These are phyloP conservation scores for Cyprinodon brontotheroides DNA, from an alignment of 2,113 vertebrate species.

Conservation along the genomic window DNA sequence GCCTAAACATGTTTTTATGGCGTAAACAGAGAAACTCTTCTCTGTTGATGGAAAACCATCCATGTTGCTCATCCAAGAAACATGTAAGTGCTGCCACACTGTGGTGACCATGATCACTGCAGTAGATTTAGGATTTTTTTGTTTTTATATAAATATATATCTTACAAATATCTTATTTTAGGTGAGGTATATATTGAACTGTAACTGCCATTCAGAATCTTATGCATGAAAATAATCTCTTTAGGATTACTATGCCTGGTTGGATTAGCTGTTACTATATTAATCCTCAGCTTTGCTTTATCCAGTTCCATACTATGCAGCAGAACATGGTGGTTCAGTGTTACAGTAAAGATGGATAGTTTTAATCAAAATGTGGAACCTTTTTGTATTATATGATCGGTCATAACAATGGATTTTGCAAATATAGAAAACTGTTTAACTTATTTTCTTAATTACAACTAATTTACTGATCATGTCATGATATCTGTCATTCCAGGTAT, in stretches of 20 bases:
- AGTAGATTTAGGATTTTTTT: neutral
- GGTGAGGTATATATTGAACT: neutral
- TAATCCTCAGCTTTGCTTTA: neutral
- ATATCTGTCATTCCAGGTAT: too few species aligned
- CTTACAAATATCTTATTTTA: neutral
- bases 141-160: too few species aligned
- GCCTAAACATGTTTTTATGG: neutral
- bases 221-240: neutral
- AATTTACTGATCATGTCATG: too few species aligned
- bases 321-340: too few species aligned
- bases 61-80: neutral
- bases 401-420: too few species aligned
- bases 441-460: too few species aligned
- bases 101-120: conserved; percentile 12
- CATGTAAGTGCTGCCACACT: conserved; percentile 39
- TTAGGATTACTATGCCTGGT: conserved; percentile 20
- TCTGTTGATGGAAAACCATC: neutral
- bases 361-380: too few species aligned
- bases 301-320: too few species aligned
- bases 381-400: too few species aligned
- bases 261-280: conserved; percentile 14
- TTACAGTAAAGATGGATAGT: too few species aligned
- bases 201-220: neutral
- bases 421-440: too few species aligned
- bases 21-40: neutral